Evolutionary conservation across 2,797 vertebrate genomes (phyloP).

Genomic region (Labroides dimidiatus): DNA sequence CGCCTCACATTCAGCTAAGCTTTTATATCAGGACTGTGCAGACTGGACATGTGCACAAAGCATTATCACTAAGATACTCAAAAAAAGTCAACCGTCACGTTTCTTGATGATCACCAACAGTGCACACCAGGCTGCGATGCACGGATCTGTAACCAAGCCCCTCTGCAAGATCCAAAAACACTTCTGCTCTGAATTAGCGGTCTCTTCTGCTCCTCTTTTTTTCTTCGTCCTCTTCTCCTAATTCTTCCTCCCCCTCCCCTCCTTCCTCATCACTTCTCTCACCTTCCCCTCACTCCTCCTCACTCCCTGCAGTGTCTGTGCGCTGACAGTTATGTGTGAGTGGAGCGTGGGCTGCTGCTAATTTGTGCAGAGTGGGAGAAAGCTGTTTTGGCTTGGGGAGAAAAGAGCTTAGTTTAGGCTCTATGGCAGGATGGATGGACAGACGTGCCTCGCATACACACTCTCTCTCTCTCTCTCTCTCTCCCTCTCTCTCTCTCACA

Average conservation of each 20-base stretch:
- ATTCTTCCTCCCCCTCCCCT: slow-evolving; percentile 34
- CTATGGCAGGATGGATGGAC: slow-evolving; percentile 42
- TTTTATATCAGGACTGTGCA: slow-evolving; percentile 40
- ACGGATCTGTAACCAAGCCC: slow-evolving; percentile 46
- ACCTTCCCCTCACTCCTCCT: slow-evolving; percentile 75
- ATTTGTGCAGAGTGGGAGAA: slow-evolving; percentile 84
- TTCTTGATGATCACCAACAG: slow-evolving; percentile 26
- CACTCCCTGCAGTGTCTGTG: slow-evolving; percentile 77
- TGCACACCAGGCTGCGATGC: slow-evolving; percentile 34
- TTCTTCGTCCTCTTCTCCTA: slow-evolving; percentile 51
- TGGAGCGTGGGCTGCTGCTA: slow-evolving; percentile 82
- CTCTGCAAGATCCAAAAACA: slow-evolving; percentile 45
- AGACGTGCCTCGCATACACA: slow-evolving; percentile 23
- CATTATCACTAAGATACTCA: slow-evolving; percentile 16
- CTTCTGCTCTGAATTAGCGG: slow-evolving; percentile 57
- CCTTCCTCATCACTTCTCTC: slow-evolving; percentile 65
- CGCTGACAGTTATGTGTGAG: slow-evolving; percentile 81
- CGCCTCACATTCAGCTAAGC: slow-evolving; percentile 35
- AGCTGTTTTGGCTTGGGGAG: slow-evolving; percentile 77
- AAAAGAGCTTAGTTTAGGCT: slow-evolving; percentile 72
- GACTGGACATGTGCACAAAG: slow-evolving; percentile 39
- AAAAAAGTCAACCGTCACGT: slow-evolving; percentile 46
- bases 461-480: slow-evolving; percentile 1
- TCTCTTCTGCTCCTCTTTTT: slow-evolving; percentile 43
- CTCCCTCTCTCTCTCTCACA: slow-evolving; percentile 4